Evolutionary conservation across 2,888 invertebrate genomes (phyloP), one percentile per base, ranked within the genome.

Genomic region (Calameuta pallipes): DNA sequence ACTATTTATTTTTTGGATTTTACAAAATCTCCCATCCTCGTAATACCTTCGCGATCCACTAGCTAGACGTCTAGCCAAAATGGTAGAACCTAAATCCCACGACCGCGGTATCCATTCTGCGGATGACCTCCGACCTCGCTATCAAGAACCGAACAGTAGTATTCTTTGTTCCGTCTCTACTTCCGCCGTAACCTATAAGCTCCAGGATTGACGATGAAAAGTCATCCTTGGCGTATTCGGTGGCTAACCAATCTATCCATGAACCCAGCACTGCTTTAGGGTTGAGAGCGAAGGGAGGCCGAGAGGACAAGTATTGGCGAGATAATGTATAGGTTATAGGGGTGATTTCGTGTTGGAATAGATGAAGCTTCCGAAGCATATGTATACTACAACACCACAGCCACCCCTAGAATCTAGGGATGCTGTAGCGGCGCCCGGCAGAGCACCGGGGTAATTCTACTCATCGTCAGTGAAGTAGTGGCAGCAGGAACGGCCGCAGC

Each of bases 371-470:
- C 85, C 83, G 23, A 56, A 56, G 23, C 23, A 56, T 56, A 56
- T 33, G 33, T 4, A 33, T 1, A 56, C 56, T 56, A 23, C 23
- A 56, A 23, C 56, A 2, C 56, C 23, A 23, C 23, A 56, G 56
- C 56, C 23, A 9, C 56, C 56, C 56, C 56, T 23, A 56, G 23
- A 56, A 56, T 56, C 78, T 79, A 81, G 78, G 78, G 78, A 82
- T 78, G 84, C 83, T 85, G 12, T 12, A 83, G 83, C 83, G 85
- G 84, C 87, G 84, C 83, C 84, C 85, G 82, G 83, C 85, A 88
- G 85, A 83, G 83, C 85, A 87, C 85, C 84, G 85, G 85, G 85
- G 87, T 88, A 89, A 89, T 89, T 89, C 86, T 85, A 88, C 86
- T 87, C 89, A 85, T 86, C 88, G 86, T 88, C 86, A 87, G 83